Evolutionary conservation across 2,797 vertebrate species (phyloP).

Genomic region (Spheniscus humboldti): DNA sequence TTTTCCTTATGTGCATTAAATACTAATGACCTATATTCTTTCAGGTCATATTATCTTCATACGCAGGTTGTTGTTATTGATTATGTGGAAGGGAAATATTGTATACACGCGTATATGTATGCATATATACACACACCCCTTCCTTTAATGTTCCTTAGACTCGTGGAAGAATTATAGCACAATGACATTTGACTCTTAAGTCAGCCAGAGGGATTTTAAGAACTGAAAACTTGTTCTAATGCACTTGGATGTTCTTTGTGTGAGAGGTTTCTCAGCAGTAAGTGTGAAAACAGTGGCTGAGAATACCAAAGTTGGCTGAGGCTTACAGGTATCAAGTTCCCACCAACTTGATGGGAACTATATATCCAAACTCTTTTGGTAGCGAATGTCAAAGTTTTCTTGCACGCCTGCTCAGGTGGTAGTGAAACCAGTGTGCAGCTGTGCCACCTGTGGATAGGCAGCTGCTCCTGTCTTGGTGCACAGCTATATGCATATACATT

Average conservation of each 20-base stretch:
- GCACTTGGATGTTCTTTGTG: background rate
- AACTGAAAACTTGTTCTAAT: background rate
- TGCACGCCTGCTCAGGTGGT: background rate
- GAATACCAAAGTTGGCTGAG: background rate
- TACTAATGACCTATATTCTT: background rate
- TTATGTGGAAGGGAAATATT: background rate
- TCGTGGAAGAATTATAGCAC: background rate
- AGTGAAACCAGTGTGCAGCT: background rate
- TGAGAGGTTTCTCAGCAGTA: background rate
- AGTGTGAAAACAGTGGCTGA: background rate
- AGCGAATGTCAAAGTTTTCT: background rate
- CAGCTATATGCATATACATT: background rate
- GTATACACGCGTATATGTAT: too few species aligned
- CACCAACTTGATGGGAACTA: background rate
- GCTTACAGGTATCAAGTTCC: background rate
- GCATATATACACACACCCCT: background rate
- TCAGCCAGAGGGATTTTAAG: background rate
- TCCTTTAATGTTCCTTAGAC: background rate
- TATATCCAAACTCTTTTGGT: background rate
- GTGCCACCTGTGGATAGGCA: background rate
- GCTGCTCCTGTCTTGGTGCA: background rate
- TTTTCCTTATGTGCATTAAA: background rate
- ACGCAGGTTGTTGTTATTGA: background rate
- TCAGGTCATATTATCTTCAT: background rate
- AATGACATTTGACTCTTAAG: background rate